Percentiles rank a stretch among this genome's conserved stretches.
Evolutionary conservation across 2,888 invertebrate genomes (phyloP).

Genomic region (Didymodactylos carnosus): DNA sequence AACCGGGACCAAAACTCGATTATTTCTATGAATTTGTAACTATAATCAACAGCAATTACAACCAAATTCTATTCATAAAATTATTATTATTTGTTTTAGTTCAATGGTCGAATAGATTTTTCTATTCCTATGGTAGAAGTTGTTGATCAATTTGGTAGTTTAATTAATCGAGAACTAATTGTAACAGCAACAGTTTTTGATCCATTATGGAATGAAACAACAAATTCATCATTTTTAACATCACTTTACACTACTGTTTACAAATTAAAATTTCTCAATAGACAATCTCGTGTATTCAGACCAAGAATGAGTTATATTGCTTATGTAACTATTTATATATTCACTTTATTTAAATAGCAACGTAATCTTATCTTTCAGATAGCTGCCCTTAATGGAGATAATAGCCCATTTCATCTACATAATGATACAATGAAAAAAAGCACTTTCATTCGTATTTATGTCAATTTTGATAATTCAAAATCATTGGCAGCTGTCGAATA

Average conservation of each 20-base stretch:
- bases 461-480: background rate
- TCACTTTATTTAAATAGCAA: background rate
- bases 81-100: background rate
- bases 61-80: too few relatives aligned
- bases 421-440: background rate
- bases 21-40: background rate
- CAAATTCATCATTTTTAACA: slow-evolving; percentile 57
- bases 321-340: slow-evolving; percentile 41
- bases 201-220: slow-evolving; percentile 29
- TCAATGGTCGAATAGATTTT: background rate
- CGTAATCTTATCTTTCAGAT: background rate
- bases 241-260: slow-evolving; percentile 62
- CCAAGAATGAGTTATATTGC: slow-evolving; percentile 72
- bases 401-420: background rate
- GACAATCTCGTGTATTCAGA: slow-evolving; percentile 76
- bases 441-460: background rate
- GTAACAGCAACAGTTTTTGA: slow-evolving; percentile 30
- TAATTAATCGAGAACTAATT: slow-evolving; percentile 23
- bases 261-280: slow-evolving; percentile 53
- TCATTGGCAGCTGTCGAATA: background rate
- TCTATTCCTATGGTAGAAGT: background rate
- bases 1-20: background rate
- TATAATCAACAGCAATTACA: background rate
- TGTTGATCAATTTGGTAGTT: background rate
- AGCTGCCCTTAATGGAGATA: background rate